These are phyloP conservation scores for Hiodon tergisus DNA, from an alignment of 2,113 vertebrate genomes.

Conservation along the genomic window DNA sequence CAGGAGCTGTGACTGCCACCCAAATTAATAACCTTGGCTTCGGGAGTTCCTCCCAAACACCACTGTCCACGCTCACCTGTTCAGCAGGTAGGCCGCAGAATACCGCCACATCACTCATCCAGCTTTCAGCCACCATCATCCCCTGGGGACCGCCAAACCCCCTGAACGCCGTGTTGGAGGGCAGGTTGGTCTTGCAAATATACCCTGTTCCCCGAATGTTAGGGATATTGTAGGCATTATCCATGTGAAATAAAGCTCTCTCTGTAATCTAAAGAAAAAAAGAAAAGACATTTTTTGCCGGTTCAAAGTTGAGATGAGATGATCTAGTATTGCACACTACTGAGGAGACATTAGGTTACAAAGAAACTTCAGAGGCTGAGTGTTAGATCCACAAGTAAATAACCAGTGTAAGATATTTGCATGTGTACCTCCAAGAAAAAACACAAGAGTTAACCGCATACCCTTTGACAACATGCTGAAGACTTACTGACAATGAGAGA, in stretches of 20 bases:
- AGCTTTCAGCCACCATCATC: conserved; percentile 84
- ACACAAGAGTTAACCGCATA: neutral
- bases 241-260: conserved; percentile 85
- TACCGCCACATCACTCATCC: conserved; percentile 77
- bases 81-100: conserved; percentile 72
- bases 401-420: neutral
- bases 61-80: conserved; percentile 60
- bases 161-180: conserved; percentile 92
- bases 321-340: neutral
- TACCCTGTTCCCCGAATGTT: conserved; percentile 72
- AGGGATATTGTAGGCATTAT: conserved; percentile 84
- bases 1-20: neutral
- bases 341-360: neutral
- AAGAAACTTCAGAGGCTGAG: too few relatives aligned
- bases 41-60: neutral
- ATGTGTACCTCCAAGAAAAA: neutral
- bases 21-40: neutral
- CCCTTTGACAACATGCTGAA: neutral
- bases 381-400: too few relatives aligned
- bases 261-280: conserved; percentile 69
- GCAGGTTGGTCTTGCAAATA: conserved; percentile 84
- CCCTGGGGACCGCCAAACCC: conserved; percentile 92
- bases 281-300: neutral
- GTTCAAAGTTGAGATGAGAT: neutral
- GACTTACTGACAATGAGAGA: conserved; percentile 78